Conservation (phyloP, 1,140 invertebrate species). For the Plodia interpunctella region DNA sequence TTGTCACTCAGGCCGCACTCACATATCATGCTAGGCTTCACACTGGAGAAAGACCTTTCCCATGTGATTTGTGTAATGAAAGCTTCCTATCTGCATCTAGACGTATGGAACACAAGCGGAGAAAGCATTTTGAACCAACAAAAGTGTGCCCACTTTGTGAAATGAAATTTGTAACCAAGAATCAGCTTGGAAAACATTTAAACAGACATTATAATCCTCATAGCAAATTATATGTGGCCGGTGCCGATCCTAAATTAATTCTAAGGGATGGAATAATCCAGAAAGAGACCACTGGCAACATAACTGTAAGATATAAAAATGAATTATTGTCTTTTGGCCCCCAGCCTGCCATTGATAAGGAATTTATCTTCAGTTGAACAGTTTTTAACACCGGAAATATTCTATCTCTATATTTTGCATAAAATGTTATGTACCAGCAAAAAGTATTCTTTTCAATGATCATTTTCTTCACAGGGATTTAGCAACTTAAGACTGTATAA, state of each 20-base stretch:
- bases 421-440: too few species aligned
- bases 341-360: too few species aligned
- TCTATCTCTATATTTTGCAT: too few species aligned
- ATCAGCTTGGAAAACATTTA: slow-evolving; percentile 41
- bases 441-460: too few species aligned
- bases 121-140: slow-evolving; percentile 51
- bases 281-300: neutral
- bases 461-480: too few species aligned
- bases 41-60: slow-evolving; percentile 55
- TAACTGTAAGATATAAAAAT: neutral
- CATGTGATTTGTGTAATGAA: slow-evolving; percentile 52
- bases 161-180: slow-evolving; percentile 40
- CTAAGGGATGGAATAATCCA: neutral
- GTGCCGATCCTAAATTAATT: neutral
- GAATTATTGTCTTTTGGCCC: neutral
- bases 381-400: too few species aligned
- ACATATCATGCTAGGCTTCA: slow-evolving; percentile 52
- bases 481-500: too few species aligned
- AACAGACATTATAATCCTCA: slow-evolving; percentile 48
- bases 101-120: slow-evolving; percentile 50
- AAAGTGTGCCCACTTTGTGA: slow-evolving; percentile 49
- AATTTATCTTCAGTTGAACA: too few species aligned
- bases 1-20: slow-evolving; percentile 50
- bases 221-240: slow-evolving; percentile 46
- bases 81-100: slow-evolving; percentile 58